Percentiles rank a stretch among this genome's conserved stretches.
These are phyloP conservation scores for Anoura caudifer DNA, from an alignment of 2,113 vertebrate species.

Conservation along the genomic window DNA sequence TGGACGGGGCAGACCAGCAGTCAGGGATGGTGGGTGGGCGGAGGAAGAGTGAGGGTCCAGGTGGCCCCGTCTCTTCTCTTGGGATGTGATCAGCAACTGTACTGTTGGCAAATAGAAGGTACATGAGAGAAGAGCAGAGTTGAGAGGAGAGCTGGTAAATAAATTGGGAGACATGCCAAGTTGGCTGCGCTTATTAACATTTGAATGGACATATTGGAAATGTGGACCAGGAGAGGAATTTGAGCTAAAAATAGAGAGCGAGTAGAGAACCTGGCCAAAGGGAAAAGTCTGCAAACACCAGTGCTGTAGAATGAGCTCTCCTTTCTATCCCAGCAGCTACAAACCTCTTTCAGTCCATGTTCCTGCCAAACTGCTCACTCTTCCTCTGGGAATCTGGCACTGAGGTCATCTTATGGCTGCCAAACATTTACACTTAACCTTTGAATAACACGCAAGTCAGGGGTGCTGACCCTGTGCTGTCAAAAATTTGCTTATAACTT, in stretches of 20 bases:
- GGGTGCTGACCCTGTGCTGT: not conserved
- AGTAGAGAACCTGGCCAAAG: not conserved
- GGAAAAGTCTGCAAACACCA: not conserved
- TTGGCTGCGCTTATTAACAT: not conserved
- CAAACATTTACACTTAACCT: not conserved
- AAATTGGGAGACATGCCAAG: not conserved
- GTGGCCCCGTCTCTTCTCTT: not conserved
- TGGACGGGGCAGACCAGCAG: not conserved
- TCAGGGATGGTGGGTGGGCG: accelerated
- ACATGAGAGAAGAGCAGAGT: not conserved
- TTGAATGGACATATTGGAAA: not conserved
- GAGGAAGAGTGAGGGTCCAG: not conserved
- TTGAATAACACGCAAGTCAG: not conserved
- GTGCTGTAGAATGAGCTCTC: not conserved
- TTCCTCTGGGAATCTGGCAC: not conserved
- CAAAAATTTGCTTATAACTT: not conserved
- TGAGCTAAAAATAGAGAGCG: not conserved
- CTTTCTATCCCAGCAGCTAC: not conserved
- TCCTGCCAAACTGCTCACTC: not conserved
- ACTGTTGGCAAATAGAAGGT: not conserved
- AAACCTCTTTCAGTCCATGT: not conserved
- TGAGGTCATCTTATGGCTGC: not conserved
- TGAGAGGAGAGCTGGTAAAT: not conserved
- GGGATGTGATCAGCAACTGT: not conserved
- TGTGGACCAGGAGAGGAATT: not conserved